A percentile compares a stretch with the other conserved stretches of the same genome.
These are phyloP conservation scores for Prionailurus bengalensis DNA, from an alignment of 2,113 vertebrate species.

Conservation along the genomic window DNA sequence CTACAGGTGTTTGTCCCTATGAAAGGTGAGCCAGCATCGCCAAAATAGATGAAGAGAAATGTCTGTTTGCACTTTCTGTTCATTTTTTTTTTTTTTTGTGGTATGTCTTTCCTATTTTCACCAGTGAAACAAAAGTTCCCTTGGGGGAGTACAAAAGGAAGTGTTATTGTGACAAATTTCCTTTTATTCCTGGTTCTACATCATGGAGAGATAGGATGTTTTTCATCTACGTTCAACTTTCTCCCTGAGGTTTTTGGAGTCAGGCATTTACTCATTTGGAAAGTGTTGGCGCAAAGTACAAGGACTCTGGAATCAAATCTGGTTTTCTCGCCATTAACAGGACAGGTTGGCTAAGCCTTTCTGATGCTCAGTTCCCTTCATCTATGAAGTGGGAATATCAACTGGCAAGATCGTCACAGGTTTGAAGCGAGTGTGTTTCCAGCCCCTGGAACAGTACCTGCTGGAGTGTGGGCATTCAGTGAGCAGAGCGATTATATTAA, in stretches of 20 bases:
- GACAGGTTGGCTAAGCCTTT: background rate
- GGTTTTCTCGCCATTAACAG: background rate
- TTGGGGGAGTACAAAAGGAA: background rate
- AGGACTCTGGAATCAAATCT: background rate
- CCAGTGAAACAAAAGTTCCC: background rate
- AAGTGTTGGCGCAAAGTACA: background rate
- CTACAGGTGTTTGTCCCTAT: background rate
- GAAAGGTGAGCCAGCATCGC: background rate
- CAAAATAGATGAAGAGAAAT: background rate
- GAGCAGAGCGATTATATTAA: too few relatives aligned
- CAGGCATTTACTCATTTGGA: background rate
- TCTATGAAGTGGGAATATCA: background rate
- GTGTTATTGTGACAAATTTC: background rate
- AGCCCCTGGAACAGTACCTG: fast-evolving
- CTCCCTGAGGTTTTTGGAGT: background rate
- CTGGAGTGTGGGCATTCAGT: fast-evolving
- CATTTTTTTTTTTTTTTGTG: background rate
- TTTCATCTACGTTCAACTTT: background rate
- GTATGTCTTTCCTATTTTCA: background rate
- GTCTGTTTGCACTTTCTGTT: background rate
- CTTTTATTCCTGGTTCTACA: background rate
- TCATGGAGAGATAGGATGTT: background rate
- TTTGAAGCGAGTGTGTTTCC: background rate
- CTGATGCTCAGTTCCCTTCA: background rate
- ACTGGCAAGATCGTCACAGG: background rate